Conservation (phyloP, 2,113 vertebrate species). For the Semnornis frantzii region DNA sequence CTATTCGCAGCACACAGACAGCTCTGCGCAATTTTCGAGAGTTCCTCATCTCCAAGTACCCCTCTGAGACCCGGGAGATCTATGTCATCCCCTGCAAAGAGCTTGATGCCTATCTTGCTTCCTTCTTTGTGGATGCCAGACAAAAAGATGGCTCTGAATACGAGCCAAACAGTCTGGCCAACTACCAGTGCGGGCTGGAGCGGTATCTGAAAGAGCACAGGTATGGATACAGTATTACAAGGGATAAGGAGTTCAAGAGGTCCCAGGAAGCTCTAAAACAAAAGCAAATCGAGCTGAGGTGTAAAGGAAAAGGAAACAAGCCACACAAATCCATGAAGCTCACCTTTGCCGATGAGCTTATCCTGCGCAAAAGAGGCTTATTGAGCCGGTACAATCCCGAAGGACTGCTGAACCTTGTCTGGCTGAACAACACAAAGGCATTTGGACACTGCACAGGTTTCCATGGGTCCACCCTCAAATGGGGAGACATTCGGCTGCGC, state of each 20-base stretch:
- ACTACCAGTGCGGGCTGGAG: slow-evolving; percentile 87
- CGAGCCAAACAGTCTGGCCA: slow-evolving; percentile 87
- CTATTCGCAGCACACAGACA: slow-evolving; percentile 85
- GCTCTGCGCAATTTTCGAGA: slow-evolving; percentile 87
- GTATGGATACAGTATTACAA: slow-evolving; percentile 85
- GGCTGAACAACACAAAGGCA: slow-evolving; percentile 87
- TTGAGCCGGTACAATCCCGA: slow-evolving; percentile 84
- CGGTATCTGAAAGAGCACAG: slow-evolving; percentile 85
- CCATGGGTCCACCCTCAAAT: slow-evolving; percentile 85
- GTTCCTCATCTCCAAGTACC: slow-evolving; percentile 87
- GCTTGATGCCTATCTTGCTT: slow-evolving; percentile 84
- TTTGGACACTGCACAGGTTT: slow-evolving; percentile 87
- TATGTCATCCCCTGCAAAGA: slow-evolving; percentile 85
- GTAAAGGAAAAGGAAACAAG: slow-evolving; percentile 88
- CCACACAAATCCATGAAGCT: slow-evolving; percentile 90
- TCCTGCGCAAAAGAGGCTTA: slow-evolving; percentile 83
- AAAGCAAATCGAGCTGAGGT: slow-evolving; percentile 83
- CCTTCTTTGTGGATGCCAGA: slow-evolving; percentile 86
- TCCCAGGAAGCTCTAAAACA: slow-evolving; percentile 87
- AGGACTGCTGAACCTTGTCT: slow-evolving; percentile 85
- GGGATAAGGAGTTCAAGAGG: slow-evolving; percentile 86
- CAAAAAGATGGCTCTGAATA: slow-evolving; percentile 89
- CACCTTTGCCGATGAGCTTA: slow-evolving; percentile 86
- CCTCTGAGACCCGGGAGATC: slow-evolving; percentile 83
- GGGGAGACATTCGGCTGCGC: slow-evolving; percentile 84